Base-by-base conservation (phyloP, 2,113 vertebrate genomes). In the Euleptes europaea region DNA sequence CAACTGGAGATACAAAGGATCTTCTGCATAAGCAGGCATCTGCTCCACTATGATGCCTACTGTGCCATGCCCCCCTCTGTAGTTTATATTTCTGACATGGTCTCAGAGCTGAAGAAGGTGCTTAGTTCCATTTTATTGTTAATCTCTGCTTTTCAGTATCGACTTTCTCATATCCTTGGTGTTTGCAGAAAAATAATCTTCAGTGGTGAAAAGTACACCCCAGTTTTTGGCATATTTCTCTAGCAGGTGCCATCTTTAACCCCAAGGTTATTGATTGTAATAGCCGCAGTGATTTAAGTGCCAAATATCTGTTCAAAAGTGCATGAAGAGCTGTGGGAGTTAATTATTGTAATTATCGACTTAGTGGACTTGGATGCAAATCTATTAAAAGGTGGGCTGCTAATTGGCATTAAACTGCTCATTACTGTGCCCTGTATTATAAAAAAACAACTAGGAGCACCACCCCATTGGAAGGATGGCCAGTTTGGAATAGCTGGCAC, bases 281-380 rank as follows among this genome's bases (percentile, higher is more conserved):
- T 73, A 67, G 28, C 74, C 12, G 33, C 3, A 0, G 2, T 71
- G 89, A 92, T 85, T 82, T 66, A 93, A 88, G 74, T 44, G 86
- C 83, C 83, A 17, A 51, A 82, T 38, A 42, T 23, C 91, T 77
- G 65, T 40, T 90, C 85, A 65, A 42, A 78, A 86, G 82, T 63
- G 79, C 77, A 80, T 40, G 90, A 88, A 72, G 66, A 73, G 85
- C 90, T 84, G 23, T 0, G 70, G 31, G 81, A 94, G 89, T 91
- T 94, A 94, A 95, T 93, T 89, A 94, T 74, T 91, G 87, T 88
- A 92, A 93, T 95, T 95, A 94, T 84, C 87, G 67, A 89, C 1
- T 84, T 88, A 91, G 77, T 86, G 84, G 91, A 47, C 90, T 85
- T 88, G 35, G 88, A 91, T 84, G 69, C 69, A 88, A 86, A 86